phyloP scores from a whole-genome alignment of 2,113 vertebrate species.

The Gallinago undulata region DNA sequence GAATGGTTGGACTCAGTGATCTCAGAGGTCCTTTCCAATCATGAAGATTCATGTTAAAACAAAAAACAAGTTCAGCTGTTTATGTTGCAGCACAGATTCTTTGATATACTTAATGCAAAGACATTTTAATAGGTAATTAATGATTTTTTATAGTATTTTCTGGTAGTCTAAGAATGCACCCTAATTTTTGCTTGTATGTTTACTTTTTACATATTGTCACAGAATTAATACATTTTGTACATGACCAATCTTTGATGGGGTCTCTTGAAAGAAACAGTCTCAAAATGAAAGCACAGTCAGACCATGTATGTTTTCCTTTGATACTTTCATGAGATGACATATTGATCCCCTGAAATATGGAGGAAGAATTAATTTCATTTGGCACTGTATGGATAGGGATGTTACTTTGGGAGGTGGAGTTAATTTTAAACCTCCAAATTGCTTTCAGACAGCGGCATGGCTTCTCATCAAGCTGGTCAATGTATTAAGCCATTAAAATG shows the following conservation, averaged over 20 bases:
- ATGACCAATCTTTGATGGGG: neutral
- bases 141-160: neutral
- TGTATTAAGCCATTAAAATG: neutral
- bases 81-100: neutral
- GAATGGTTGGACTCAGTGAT: too few species aligned
- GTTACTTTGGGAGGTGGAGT: neutral
- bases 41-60: neutral
- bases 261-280: neutral
- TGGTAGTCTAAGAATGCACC: neutral
- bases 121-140: neutral
- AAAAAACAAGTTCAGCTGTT: neutral
- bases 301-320: neutral
- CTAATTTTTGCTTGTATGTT: neutral
- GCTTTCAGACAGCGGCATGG: neutral
- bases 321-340: neutral
- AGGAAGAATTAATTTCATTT: neutral
- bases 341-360: neutral
- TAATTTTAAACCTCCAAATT: neutral
- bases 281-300: neutral
- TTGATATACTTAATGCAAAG: neutral
- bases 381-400: rapidly evolving
- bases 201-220: neutral
- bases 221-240: neutral
- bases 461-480: neutral
- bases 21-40: too few species aligned